Percentiles rank a stretch among this genome's conserved stretches.
These are phyloP conservation scores for Tetragnatha versicolor DNA, from an alignment of 1,140 invertebrate genomes.

Conservation along the genomic window DNA sequence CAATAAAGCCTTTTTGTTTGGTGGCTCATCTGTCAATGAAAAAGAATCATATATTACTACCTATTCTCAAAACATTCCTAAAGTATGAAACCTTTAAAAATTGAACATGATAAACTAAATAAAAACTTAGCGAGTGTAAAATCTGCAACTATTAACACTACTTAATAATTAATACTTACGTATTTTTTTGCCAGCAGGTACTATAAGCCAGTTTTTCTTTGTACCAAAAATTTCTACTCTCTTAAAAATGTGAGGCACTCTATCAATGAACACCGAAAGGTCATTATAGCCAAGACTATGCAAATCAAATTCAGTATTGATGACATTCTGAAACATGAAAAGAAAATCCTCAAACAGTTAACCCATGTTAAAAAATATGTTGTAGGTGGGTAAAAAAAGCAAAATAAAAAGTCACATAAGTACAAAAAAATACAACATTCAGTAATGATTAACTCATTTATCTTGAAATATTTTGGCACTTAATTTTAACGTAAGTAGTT, in stretches of 20 bases:
- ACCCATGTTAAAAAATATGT: neutral
- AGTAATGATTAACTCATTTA: neutral
- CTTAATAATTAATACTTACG: neutral
- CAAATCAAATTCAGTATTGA: conserved; percentile 6
- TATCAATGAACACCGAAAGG: neutral
- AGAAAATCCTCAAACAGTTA: neutral
- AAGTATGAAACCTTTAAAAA: neutral
- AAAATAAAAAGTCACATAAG: neutral
- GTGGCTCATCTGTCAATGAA: neutral
- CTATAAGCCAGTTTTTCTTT: conserved; percentile 16
- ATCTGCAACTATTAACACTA: neutral
- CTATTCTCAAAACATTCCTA: neutral
- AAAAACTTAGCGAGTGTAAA: neutral
- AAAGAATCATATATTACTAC: neutral
- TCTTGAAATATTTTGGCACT: neutral
- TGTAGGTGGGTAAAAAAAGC: neutral
- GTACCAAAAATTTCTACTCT: neutral
- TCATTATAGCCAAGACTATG: conserved; percentile 7
- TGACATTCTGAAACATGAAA: neutral
- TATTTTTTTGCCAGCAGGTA: neutral
- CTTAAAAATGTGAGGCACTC: conserved; percentile 14
- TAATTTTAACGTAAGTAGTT: neutral
- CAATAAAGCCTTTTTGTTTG: neutral
- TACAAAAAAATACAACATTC: neutral
- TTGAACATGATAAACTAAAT: neutral